Percentiles rank a stretch among this genome's conserved stretches.
These are phyloP conservation scores for Nematopogon swammerdamellus DNA, from an alignment of 2,888 invertebrate species.

Conservation along the genomic window DNA sequence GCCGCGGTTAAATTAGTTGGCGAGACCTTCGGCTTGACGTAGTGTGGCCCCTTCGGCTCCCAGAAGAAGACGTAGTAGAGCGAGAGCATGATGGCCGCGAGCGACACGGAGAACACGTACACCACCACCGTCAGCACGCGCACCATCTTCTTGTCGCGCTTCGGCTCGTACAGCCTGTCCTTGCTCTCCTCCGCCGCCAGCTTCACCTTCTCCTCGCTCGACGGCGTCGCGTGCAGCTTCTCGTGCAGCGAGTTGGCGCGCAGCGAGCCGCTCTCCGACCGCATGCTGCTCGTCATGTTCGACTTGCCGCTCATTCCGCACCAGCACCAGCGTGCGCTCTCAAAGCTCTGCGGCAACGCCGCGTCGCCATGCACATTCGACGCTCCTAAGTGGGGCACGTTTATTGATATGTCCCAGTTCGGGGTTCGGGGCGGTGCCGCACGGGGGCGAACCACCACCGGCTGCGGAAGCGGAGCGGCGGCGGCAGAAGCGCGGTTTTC, in stretches of 20 bases:
- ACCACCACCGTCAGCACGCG: slow-evolving; percentile 90
- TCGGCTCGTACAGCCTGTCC: slow-evolving; percentile 75
- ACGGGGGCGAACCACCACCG: slow-evolving; percentile 31
- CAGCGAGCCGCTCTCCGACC: slow-evolving; percentile 42
- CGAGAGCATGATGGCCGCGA: slow-evolving; percentile 90
- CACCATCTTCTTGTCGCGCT: slow-evolving; percentile 83
- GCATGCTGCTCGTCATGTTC: slow-evolving; percentile 52
- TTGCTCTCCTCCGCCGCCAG: slow-evolving; percentile 63
- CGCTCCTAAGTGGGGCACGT: slow-evolving; percentile 44
- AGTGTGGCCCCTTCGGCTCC: slow-evolving; percentile 69
- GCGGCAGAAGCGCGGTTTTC: too few species aligned
- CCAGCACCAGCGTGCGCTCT: not conserved
- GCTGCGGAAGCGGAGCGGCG: slow-evolving; percentile 20
- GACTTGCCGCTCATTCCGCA: slow-evolving; percentile 57
- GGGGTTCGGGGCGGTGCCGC: slow-evolving; percentile 30
- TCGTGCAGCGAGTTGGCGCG: slow-evolving; percentile 18
- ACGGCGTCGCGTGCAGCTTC: slow-evolving; percentile 12
- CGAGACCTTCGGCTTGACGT: slow-evolving; percentile 49
- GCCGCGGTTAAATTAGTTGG: not conserved
- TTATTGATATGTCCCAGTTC: slow-evolving; percentile 50
- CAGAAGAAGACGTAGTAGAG: slow-evolving; percentile 93
- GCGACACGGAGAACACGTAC: slow-evolving; percentile 90
- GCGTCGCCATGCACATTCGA: slow-evolving; percentile 19
- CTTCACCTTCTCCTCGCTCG: slow-evolving; percentile 58
- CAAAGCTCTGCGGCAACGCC: slow-evolving; percentile 11